A percentile compares a stretch with the other conserved stretches of the same genome.
Conservation (phyloP, 2,113 vertebrate genomes). For the Equus przewalskii region DNA sequence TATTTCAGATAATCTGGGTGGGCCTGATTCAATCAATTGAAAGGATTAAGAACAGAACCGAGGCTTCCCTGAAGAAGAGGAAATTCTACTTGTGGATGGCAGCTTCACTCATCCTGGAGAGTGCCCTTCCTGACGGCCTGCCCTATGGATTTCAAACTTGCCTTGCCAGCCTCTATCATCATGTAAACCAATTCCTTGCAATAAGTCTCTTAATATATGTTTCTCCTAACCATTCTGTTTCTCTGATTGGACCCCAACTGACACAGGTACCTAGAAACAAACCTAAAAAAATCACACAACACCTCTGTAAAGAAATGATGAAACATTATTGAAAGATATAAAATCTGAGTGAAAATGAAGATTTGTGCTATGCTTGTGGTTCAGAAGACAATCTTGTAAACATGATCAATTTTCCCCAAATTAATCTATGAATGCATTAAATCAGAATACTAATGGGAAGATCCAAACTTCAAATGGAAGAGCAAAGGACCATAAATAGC, state of each 20-base stretch:
- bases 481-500: background rate
- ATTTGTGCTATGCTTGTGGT: background rate
- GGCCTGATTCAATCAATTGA: background rate
- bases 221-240: background rate
- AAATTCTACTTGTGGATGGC: background rate
- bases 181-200: background rate
- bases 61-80: background rate
- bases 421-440: background rate
- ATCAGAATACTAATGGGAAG: background rate
- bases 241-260: background rate
- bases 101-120: background rate
- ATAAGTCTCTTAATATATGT: background rate
- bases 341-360: background rate
- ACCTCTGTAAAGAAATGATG: background rate
- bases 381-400: background rate
- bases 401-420: background rate
- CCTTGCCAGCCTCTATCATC: background rate
- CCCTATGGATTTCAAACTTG: background rate
- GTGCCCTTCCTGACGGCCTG: background rate
- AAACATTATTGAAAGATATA: background rate
- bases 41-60: background rate
- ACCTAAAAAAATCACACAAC: background rate
- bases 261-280: background rate
- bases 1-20: background rate
- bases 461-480: background rate